Conservation (phyloP, 2,888 invertebrate species). For the Chalcosyrphus nemorum region DNA sequence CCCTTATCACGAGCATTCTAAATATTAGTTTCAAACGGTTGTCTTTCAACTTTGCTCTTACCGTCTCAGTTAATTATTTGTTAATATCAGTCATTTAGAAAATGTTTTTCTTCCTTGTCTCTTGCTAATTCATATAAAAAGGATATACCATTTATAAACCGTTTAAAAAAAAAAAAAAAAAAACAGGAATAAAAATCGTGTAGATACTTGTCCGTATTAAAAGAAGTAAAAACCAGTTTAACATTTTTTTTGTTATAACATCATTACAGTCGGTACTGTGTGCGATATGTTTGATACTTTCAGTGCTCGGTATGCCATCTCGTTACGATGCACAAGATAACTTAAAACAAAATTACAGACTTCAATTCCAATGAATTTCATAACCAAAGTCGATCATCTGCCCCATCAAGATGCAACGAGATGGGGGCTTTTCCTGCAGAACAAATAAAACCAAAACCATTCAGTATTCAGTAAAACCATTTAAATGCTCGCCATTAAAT, state of each 20-base stretch:
- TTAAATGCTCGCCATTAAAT: conserved; percentile 68
- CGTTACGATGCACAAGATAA: background rate
- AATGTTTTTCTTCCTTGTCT: no score
- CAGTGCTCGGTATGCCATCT: background rate
- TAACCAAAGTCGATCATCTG: conserved; percentile 30
- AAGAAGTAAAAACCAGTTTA: no score
- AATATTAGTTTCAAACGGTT: no score
- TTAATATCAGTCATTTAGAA: no score
- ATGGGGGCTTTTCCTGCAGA: conserved; percentile 28
- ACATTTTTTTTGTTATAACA: background rate
- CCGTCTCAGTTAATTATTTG: no score
- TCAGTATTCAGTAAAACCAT: conserved; percentile 50
- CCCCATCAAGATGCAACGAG: background rate
- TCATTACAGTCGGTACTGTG: background rate
- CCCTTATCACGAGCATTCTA: no score
- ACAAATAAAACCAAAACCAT: conserved; percentile 11
- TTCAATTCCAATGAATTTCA: conserved; percentile 42
- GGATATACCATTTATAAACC: no score
- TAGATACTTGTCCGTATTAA: no score
- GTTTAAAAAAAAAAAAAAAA: no score
- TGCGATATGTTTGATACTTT: background rate
- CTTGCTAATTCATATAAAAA: no score
- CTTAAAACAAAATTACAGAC: background rate
- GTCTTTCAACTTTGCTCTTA: no score
- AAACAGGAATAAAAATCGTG: no score